These are phyloP conservation scores for Eudasyphora cyanicolor DNA, from an alignment of 2,888 invertebrate genomes.

Conservation along the genomic window DNA sequence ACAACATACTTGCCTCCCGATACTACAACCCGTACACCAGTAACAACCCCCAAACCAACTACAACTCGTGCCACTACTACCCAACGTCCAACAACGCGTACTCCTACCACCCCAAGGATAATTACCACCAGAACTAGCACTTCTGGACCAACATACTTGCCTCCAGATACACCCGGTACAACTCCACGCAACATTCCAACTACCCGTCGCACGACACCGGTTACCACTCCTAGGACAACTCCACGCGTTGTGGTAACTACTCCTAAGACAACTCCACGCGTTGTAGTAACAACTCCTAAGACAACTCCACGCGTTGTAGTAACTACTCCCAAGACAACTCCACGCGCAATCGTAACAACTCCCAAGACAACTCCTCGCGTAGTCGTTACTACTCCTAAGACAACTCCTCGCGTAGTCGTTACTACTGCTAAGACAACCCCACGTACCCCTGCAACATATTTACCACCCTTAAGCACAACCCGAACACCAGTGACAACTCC, in stretches of 20 bases:
- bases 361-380: too few relatives aligned
- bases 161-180: constrained; percentile 48
- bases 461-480: constrained; percentile 3
- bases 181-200: constrained; percentile 67
- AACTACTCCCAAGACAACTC: constrained; percentile 15
- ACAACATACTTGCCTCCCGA: constrained; percentile 68
- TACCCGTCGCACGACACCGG: constrained; percentile 47
- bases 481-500: constrained; percentile 39
- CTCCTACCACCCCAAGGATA: constrained; percentile 37
- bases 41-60: too few relatives aligned
- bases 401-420: background rate
- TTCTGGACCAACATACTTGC: constrained; percentile 67
- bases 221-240: constrained; percentile 45
- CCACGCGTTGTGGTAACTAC: constrained; percentile 65
- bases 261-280: constrained; percentile 54
- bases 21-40: constrained; percentile 14
- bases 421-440: constrained; percentile 17
- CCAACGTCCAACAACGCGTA: constrained; percentile 66
- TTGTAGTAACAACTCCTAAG: background rate
- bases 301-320: background rate
- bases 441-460: too few relatives aligned
- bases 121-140: constrained; percentile 36
- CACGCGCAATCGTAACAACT: background rate
- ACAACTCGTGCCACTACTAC: constrained; percentile 51
- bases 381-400: background rate